Evolutionary conservation across 53 echinoderm and acorn worm species (phyloP).

Genomic region (Crossaster papposus): DNA sequence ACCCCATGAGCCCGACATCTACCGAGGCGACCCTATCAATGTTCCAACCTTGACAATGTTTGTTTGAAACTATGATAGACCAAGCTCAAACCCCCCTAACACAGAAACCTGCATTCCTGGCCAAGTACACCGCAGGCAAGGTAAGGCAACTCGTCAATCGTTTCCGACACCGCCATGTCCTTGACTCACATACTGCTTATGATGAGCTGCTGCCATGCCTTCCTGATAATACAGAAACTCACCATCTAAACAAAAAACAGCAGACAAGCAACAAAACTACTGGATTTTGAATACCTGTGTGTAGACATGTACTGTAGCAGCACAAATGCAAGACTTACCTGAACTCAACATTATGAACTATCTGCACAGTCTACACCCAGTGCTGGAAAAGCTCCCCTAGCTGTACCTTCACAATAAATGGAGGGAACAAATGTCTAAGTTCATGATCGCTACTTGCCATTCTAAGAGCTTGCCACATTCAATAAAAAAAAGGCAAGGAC

Average conservation of each 20-base stretch:
- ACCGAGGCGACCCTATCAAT: slow-evolving; percentile 51
- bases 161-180: slow-evolving; percentile 35
- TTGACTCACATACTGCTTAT: slow-evolving; percentile 7
- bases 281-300: too few species aligned
- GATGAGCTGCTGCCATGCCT: background rate
- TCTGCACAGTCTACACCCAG: slow-evolving; percentile 50
- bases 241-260: too few species aligned
- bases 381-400: slow-evolving; percentile 56
- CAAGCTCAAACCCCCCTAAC: slow-evolving; percentile 12
- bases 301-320: too few species aligned
- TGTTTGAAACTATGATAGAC: slow-evolving; percentile 51
- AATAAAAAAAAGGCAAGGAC: slow-evolving; percentile 24
- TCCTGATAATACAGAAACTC: too few species aligned
- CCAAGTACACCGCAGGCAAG: slow-evolving; percentile 26
- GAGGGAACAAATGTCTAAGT: slow-evolving; percentile 55
- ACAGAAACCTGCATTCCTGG: slow-evolving; percentile 37
- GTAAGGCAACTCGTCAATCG: slow-evolving; percentile 49
- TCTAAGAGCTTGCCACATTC: slow-evolving; percentile 34
- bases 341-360: slow-evolving; percentile 22
- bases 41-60: slow-evolving; percentile 50
- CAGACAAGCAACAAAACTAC: too few species aligned
- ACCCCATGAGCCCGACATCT: slow-evolving; percentile 64
- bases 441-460: slow-evolving; percentile 25
- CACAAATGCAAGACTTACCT: too few species aligned
- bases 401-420: slow-evolving; percentile 23